A percentile compares a stretch with the other conserved stretches of the same genome.
Conservation (phyloP, 2,888 invertebrate genomes). For the Epinotia ramella region DNA sequence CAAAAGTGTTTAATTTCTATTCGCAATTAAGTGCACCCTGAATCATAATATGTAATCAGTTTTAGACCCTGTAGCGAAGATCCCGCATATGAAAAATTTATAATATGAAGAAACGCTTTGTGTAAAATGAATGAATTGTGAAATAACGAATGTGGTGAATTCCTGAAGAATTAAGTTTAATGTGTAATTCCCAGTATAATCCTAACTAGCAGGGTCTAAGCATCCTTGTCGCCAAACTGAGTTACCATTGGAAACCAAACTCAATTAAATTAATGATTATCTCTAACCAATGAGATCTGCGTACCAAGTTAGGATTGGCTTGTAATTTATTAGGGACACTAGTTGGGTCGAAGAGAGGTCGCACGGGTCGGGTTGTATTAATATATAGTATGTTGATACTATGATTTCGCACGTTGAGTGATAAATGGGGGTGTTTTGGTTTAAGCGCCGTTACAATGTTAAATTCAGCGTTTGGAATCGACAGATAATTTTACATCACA, state of each 20-base stretch:
- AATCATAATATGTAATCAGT: too few relatives aligned
- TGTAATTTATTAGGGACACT: conserved; percentile 71
- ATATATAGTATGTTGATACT: conserved; percentile 62
- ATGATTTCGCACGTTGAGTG: conserved; percentile 48
- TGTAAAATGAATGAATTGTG: not conserved
- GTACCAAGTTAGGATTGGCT: conserved; percentile 73
- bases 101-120: too few relatives aligned
- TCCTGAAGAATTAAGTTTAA: not conserved
- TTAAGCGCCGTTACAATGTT: not conserved
- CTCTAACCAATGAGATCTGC: conserved; percentile 62
- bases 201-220: conserved; percentile 6
- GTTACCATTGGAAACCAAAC: conserved; percentile 56
- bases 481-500: not conserved
- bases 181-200: not conserved
- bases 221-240: conserved; percentile 14
- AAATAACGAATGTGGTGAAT: not conserved
- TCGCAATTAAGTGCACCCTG: too few relatives aligned
- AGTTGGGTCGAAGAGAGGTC: conserved; percentile 57
- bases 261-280: conserved; percentile 71
- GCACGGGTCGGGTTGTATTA: conserved; percentile 53
- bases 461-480: not conserved
- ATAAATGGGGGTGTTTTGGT: conserved; percentile 30
- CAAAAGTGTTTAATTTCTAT: too few relatives aligned
- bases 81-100: too few relatives aligned
- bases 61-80: too few relatives aligned